Evolutionary conservation across 2,113 vertebrate species (phyloP), one percentile per base, ranked within the genome.

Genomic region (Pycnonotus jocosus): DNA sequence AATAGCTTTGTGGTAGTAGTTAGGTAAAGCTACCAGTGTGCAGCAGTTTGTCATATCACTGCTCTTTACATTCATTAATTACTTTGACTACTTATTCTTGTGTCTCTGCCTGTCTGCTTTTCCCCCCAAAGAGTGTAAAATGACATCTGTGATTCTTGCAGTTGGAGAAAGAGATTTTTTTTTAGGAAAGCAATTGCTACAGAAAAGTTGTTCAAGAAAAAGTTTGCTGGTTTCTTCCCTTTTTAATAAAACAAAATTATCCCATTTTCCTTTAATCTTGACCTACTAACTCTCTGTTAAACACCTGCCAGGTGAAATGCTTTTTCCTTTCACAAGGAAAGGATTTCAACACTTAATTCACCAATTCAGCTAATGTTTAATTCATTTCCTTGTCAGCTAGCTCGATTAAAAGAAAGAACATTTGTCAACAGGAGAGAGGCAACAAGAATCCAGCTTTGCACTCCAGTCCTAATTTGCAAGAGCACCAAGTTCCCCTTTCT

Each of bases 321-420:
- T 42, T 95, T 87, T 73, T 81, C 70, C 31, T 54, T 91, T 87
- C 28, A 28, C 62, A 31, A 82, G 48, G 56, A 86, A 79, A 82
- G n/a, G 23, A 54, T 90, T 94, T 93, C 60, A 69, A 83, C 53
- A 71, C 47, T 96, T 91, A 90, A 23, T 54, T 96, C 61, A 64
- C 54, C 90, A 85, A 76, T 64, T 91, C 74, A 93, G 65, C 56
- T 85, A 35, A 85, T 83, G 85, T 93, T 97, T 97, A 95, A 97
- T 95, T 93, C 51, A 95, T 90, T 83, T 64, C 48, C 68, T 76
- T 91, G 74, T 80, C 81, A 91, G 45, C 45, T 56, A 77, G 50
- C 31, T 84, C 81, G 73, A 94, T 96, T 95, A 90, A 93, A 94
- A 91, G 60, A 66, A 86, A 95, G 90, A 91, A 95, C 21, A 65